Evolutionary conservation across 1,140 invertebrate species (phyloP).

Genomic region (Anastrepha obliqua): DNA sequence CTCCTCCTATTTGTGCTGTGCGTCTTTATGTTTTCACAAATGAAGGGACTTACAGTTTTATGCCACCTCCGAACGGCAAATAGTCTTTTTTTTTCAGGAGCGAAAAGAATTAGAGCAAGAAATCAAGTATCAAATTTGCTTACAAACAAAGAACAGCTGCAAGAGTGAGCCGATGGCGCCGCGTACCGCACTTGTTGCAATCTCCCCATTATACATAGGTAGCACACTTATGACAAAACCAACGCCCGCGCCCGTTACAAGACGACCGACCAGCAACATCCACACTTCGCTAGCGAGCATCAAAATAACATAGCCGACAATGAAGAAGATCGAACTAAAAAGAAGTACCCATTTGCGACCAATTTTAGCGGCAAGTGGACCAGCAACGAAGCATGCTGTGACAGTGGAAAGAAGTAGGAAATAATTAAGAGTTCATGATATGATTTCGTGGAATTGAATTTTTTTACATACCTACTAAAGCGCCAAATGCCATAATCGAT

Average conservation of each 20-base stretch:
- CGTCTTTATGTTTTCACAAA: too few relatives aligned
- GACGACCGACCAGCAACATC: constrained; percentile 79
- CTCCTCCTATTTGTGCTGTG: too few relatives aligned
- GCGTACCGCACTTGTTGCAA: constrained; percentile 84
- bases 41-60: too few relatives aligned
- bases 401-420: neutral
- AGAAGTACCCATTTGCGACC: constrained; percentile 85
- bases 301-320: constrained; percentile 83
- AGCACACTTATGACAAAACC: constrained; percentile 86
- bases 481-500: constrained; percentile 86
- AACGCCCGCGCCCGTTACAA: constrained; percentile 82
- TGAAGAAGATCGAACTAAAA: constrained; percentile 80
- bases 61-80: too few relatives aligned
- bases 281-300: constrained; percentile 76
- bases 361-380: constrained; percentile 81
- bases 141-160: constrained; percentile 80
- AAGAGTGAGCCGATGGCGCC: constrained; percentile 88
- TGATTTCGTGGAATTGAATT: constrained; percentile 3
- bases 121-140: constrained; percentile 54
- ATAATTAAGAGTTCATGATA: neutral
- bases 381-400: constrained; percentile 78
- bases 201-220: constrained; percentile 92
- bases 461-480: constrained; percentile 79
- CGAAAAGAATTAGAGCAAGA: neutral
- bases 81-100: too few relatives aligned